These are phyloP conservation scores for Anoura caudifer DNA, from an alignment of 2,113 vertebrate species.

Conservation along the genomic window DNA sequence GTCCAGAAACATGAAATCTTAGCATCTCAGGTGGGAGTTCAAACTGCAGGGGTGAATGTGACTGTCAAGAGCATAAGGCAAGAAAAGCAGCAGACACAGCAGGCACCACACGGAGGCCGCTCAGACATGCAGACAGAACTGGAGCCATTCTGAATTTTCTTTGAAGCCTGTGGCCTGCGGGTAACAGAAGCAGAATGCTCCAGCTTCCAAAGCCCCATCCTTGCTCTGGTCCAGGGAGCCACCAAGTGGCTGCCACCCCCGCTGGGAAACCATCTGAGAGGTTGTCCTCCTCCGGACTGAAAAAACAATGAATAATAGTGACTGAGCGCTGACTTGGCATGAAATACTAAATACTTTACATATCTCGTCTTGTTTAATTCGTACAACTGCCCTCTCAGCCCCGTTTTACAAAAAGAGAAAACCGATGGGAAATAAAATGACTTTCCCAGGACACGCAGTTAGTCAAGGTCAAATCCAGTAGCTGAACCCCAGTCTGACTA, in stretches of 20 bases:
- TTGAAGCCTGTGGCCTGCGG: neutral
- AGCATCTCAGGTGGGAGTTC: neutral
- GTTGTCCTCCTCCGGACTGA: neutral
- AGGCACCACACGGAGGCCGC: neutral
- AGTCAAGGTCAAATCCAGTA: neutral
- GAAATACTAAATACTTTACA: neutral
- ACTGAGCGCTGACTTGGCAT: neutral
- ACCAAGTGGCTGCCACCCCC: accelerated
- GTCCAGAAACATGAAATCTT: neutral
- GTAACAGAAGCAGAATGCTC: neutral
- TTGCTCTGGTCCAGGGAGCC: neutral
- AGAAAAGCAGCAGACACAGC: neutral
- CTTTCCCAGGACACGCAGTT: neutral
- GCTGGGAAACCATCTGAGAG: neutral
- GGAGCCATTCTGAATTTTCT: neutral
- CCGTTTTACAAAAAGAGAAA: neutral
- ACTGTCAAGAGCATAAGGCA: neutral
- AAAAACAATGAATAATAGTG: neutral
- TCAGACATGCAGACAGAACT: neutral
- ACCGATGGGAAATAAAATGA: neutral
- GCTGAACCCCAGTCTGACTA: neutral
- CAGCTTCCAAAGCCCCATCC: neutral
- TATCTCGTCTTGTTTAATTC: neutral
- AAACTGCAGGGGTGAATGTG: neutral
- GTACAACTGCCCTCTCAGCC: neutral